Conservation (phyloP, 2,888 invertebrate genomes). For the Emmelina monodactyla region DNA sequence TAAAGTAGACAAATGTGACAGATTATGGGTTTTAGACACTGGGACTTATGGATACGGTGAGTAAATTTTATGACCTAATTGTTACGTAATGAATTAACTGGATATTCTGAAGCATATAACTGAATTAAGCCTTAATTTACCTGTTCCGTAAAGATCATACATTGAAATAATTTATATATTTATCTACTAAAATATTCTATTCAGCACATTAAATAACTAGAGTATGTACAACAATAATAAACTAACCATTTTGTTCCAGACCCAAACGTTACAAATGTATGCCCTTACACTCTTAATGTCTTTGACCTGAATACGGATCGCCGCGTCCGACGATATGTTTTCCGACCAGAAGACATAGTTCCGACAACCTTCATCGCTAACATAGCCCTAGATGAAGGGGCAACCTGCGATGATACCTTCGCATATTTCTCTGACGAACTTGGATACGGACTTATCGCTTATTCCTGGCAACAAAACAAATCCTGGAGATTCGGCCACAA, state of each 20-base stretch:
- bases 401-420: constrained; percentile 76
- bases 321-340: constrained; percentile 72
- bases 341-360: constrained; percentile 77
- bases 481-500: constrained; percentile 84
- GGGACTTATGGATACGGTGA: constrained; percentile 82
- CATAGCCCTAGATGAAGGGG: constrained; percentile 81
- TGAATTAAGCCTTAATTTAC: no score
- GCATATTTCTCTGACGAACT: constrained; percentile 85
- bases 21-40: constrained; percentile 85
- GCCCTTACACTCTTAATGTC: constrained; percentile 80
- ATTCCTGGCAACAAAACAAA: constrained; percentile 77
- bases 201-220: no score
- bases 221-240: no score
- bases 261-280: constrained; percentile 71
- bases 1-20: constrained; percentile 78
- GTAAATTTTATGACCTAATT: constrained; percentile 10
- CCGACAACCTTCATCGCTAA: constrained; percentile 85
- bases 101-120: no score
- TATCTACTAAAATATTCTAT: no score
- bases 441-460: constrained; percentile 81
- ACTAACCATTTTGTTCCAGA: constrained; percentile 33
- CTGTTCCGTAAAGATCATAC: no score
- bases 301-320: constrained; percentile 79
- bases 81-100: background rate
- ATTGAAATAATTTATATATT: background rate